phyloP scores from a whole-genome alignment of 2,797 vertebrate genomes.

The Enteromius paludinosus region DNA sequence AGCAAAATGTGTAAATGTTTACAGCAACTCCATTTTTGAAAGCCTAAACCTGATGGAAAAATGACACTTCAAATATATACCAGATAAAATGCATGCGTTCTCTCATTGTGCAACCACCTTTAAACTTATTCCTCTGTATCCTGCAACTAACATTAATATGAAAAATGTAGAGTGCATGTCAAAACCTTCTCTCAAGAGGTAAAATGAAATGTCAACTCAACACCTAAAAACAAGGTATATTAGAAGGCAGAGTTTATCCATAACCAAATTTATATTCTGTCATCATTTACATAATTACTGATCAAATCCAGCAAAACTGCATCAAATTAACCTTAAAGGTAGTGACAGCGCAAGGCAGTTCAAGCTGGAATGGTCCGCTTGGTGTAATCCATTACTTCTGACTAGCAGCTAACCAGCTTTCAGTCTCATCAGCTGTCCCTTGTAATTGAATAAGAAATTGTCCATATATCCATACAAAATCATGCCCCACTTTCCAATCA shows the following conservation, averaged over 20 bases:
- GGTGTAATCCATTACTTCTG: background rate
- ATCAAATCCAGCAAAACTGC: background rate
- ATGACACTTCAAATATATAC: too few relatives aligned
- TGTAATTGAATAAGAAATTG: slow-evolving; percentile 46
- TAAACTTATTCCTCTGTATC: background rate
- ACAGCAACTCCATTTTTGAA: too few relatives aligned
- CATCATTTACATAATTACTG: background rate
- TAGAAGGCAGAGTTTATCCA: background rate
- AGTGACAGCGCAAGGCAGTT: background rate
- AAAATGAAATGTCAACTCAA: background rate
- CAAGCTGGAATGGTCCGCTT: background rate
- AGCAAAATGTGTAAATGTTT: too few relatives aligned
- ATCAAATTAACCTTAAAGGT: background rate
- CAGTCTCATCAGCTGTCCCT: slow-evolving; percentile 29
- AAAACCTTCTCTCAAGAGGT: background rate
- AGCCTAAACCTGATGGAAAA: too few relatives aligned
- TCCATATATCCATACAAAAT: slow-evolving; percentile 52
- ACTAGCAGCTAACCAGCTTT: background rate
- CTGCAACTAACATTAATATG: background rate
- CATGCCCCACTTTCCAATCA: slow-evolving; percentile 43
- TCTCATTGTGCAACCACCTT: background rate
- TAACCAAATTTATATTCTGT: background rate
- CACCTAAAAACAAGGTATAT: background rate
- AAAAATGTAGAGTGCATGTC: background rate
- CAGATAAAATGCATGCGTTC: too few relatives aligned